Base-by-base conservation (phyloP, 2,113 vertebrate genomes). In the Brachirus orientalis region DNA sequence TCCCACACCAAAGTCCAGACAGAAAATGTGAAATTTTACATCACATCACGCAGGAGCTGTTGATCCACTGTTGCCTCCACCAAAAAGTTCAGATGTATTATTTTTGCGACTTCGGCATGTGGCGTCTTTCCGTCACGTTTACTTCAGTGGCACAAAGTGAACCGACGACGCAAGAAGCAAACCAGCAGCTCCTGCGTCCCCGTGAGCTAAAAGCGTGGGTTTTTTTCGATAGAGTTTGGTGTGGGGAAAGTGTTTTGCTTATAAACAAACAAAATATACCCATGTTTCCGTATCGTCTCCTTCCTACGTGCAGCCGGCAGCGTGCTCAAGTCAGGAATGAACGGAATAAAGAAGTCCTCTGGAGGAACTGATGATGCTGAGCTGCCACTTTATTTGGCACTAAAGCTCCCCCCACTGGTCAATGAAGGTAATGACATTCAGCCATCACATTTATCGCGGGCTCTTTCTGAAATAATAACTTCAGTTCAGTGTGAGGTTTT, bases 361-460 rank as follows among this genome's bases (percentile, higher is more conserved):
- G 61, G 22, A 63, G 35, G 38, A 61, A 28, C 57, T 51, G 22
- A 67, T 18, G 45, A 0, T 10, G 46, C 16, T 47, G 51, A 52
- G 36, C 47, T 17, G 19, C 12, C 20, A 6, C n/a, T 22, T 35
- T 33, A 16, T 10, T 16, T 12, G 14, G 18, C 16, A 64, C 72
- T 66, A 63, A 72, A 79, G 75, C 75, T 56, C 85, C 82, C 44
- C 76, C 65, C 70, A 62, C 18, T 80, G 77, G 79, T 55, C 20
- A 13, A 43, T 10, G n/a, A 11, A 17, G 13, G 69, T 2, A 48
- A 8, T 53, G 20, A 65, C 57, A 17, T 19, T 13, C 14, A 10
- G 10, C n/a, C 14, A 14, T 28, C n/a, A 60, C 6, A n/a, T 61
- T 10, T 33, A 8, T n/a, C 19, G 4, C 8, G 14, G 16, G 22